Base-by-base conservation (phyloP, 2,888 invertebrate genomes). In the Rhynchonema sp. region DNA sequence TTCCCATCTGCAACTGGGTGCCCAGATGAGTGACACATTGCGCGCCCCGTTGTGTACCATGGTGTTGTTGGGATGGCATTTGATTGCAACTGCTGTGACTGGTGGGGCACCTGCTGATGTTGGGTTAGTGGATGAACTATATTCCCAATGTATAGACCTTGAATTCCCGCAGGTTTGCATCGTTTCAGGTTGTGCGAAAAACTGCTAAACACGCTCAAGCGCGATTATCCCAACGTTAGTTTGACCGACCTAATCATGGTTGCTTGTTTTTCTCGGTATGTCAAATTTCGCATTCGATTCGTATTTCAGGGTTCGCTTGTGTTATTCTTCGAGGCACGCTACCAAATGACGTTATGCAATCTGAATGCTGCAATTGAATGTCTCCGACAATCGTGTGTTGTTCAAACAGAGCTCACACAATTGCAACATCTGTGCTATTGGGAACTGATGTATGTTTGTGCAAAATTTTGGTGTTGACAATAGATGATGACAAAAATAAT, bases 401-500 rank as follows among this genome's bases (percentile, higher is more conserved):
- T 85, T 1, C 89, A 90, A 71, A 77, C 82, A 62, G 79, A 85
- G 55, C 91, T 90, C 87, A 82, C 83, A 0, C 90, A 91, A 74
- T 88, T 92, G 74, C 87, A 88, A 72, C 88, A 91, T 72, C 76
- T 91, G 2, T 89, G 90, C 74, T 89, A 82, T 73, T 94, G 92
- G 92, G 92, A 92, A 73, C 79, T 91, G 46, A 82, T 89, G 79
- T 68, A 49, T 61, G 63, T 56, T 30, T n/a, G n/a, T n/a, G n/a
- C n/a, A n/a, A n/a, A n/a, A n/a, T n/a, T n/a, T n/a, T n/a, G n/a
- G n/a, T n/a, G n/a, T n/a, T n/a, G n/a, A n/a, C n/a, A n/a, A n/a
- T n/a, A n/a, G n/a, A n/a, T n/a, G n/a, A n/a, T n/a, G n/a, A n/a
- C n/a, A n/a, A n/a, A n/a, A n/a, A n/a, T n/a, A n/a, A n/a, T n/a